Evolutionary conservation across 2,113 vertebrate species (phyloP).

Genomic region (Conger conger): DNA sequence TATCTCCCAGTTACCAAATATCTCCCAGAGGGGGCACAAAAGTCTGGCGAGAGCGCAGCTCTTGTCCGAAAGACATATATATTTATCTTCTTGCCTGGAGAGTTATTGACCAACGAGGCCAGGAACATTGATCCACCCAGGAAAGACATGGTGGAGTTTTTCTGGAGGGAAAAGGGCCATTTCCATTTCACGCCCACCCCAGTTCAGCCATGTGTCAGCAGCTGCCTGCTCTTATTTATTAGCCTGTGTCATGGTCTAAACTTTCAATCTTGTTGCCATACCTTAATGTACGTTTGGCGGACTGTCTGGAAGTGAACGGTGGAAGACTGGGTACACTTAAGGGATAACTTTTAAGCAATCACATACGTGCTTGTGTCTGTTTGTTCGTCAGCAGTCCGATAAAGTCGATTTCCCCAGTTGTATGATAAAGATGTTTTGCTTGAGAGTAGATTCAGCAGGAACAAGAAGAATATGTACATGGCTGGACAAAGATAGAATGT

Average conservation of each 20-base stretch:
- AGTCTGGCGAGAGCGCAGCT: neutral
- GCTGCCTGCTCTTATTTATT: neutral
- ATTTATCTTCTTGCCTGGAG: neutral
- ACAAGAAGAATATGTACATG: too few species aligned
- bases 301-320: neutral
- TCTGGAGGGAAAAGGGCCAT: neutral
- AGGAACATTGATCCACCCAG: neutral
- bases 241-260: neutral
- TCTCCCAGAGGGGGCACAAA: neutral
- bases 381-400: too few species aligned
- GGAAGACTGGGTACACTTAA: neutral
- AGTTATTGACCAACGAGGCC: neutral
- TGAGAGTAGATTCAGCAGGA: too few species aligned
- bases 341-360: too few species aligned
- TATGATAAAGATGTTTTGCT: too few species aligned
- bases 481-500: too few species aligned
- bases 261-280: neutral
- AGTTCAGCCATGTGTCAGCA: neutral
- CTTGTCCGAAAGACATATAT: neutral
- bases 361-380: too few species aligned
- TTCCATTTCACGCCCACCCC: neutral
- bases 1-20: neutral
- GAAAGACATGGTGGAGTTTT: conserved; percentile 3
- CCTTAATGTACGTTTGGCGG: neutral
- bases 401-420: too few species aligned